These are phyloP conservation scores for Pseudomyrmex sp. DNA, from an alignment of 1,140 invertebrate species.

Conservation along the genomic window DNA sequence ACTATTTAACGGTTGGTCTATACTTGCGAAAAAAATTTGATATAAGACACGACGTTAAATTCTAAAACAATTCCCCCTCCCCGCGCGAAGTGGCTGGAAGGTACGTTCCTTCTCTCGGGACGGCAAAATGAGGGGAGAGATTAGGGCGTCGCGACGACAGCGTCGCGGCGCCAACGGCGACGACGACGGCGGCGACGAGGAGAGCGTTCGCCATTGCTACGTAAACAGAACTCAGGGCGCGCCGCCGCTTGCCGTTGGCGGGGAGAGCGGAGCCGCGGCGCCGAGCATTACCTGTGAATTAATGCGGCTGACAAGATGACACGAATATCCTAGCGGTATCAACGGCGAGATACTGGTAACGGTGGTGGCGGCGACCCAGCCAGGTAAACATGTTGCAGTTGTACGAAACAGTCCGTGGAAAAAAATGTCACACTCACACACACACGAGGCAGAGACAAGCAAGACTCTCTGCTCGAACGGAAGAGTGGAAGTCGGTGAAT, in stretches of 20 bases:
- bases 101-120: neutral
- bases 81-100: neutral
- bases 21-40: no score
- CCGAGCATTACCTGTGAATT: conserved; percentile 14
- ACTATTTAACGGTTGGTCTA: neutral
- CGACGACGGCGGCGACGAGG: neutral
- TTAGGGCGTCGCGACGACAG: neutral
- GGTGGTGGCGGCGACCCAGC: conserved; percentile 76
- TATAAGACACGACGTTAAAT: neutral
- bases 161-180: neutral
- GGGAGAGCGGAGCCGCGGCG: conserved; percentile 10
- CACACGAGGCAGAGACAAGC: neutral
- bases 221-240: conserved; percentile 49
- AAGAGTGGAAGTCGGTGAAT: conserved; percentile 68
- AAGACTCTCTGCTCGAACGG: conserved; percentile 74
- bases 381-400: conserved; percentile 83
- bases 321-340: conserved; percentile 72
- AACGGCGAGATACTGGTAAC: conserved; percentile 58
- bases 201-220: conserved; percentile 33
- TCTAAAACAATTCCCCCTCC: neutral
- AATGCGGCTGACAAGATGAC: conserved; percentile 73
- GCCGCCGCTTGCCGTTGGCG: conserved; percentile 32
- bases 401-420: conserved; percentile 68
- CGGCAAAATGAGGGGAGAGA: neutral
- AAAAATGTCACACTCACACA: conserved; percentile 82